Evolutionary conservation across 2,113 vertebrate genomes (phyloP).

Genomic region (Hemicordylus capensis): DNA sequence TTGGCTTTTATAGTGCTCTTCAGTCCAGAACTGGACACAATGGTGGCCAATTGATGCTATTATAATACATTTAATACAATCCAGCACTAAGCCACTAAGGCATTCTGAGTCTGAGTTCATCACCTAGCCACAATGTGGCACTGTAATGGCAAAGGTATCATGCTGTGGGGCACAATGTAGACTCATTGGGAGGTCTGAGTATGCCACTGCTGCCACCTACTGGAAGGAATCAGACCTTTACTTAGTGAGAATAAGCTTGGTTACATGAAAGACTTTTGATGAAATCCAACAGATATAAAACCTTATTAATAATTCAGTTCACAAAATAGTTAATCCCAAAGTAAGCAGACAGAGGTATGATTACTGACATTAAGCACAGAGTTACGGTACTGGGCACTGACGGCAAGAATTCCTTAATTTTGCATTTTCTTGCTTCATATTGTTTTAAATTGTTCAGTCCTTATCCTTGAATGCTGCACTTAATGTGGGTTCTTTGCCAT

Average conservation of each 20-base stretch:
- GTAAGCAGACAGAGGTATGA: not conserved
- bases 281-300: fast-evolving
- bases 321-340: not conserved
- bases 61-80: not conserved
- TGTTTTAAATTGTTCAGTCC: not conserved
- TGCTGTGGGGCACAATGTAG: fast-evolving
- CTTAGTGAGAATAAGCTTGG: not conserved
- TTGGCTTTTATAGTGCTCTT: not conserved
- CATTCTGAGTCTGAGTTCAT: not conserved
- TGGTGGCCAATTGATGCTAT: not conserved
- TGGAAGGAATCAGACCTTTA: conserved; percentile 60
- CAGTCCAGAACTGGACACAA: not conserved
- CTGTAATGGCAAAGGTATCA: fast-evolving
- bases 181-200: conserved; percentile 23
- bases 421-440: not conserved
- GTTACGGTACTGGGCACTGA: not conserved
- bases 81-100: not conserved
- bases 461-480: not conserved
- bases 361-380: not conserved
- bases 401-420: not conserved
- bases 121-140: not conserved
- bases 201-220: conserved; percentile 64
- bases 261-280: fast-evolving
- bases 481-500: not conserved
- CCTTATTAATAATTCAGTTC: not conserved